These are phyloP conservation scores for Muricea muricata DNA, from an alignment of 92 coral and sea anemone genomes.

Conservation along the genomic window DNA sequence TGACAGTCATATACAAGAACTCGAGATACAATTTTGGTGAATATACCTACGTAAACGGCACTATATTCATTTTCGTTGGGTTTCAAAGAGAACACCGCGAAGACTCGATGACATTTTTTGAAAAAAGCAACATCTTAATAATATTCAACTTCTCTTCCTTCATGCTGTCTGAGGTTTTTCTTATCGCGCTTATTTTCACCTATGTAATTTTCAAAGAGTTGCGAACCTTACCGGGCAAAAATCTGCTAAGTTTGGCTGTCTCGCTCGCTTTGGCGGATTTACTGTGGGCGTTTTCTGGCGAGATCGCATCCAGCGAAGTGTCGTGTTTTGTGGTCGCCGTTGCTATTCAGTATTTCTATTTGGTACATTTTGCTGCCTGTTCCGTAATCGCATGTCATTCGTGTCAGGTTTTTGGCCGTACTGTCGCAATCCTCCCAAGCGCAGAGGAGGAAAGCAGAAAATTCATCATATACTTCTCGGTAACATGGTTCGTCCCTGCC, in stretches of 20 bases:
- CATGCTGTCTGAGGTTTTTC: background rate
- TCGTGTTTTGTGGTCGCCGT: background rate
- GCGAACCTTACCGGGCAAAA: slow-evolving; percentile 28
- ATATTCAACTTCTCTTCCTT: background rate
- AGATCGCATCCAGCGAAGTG: background rate
- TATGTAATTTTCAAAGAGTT: slow-evolving; percentile 18
- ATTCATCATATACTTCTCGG: background rate
- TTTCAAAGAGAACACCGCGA: background rate
- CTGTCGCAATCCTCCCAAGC: background rate
- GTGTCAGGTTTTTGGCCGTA: slow-evolving; percentile 12
- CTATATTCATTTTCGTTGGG: background rate
- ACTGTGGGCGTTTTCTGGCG: background rate
- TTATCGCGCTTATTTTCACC: background rate
- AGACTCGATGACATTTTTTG: background rate
- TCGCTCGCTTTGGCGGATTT: background rate
- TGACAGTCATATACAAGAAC: background rate
- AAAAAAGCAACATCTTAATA: background rate
- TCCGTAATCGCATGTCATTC: slow-evolving; percentile 13
- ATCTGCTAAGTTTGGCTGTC: slow-evolving; percentile 14
- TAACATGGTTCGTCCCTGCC: slow-evolving; percentile 16
- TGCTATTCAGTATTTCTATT: slow-evolving; percentile 20
- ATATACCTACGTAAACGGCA: slow-evolving; percentile 3
- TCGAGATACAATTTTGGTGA: slow-evolving; percentile 9
- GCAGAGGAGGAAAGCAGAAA: background rate
- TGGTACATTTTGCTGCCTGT: slow-evolving; percentile 19